Evolutionary conservation across 2,113 vertebrate species (phyloP), one percentile per base, ranked within the genome.

Genomic region (Sebastes fasciatus): DNA sequence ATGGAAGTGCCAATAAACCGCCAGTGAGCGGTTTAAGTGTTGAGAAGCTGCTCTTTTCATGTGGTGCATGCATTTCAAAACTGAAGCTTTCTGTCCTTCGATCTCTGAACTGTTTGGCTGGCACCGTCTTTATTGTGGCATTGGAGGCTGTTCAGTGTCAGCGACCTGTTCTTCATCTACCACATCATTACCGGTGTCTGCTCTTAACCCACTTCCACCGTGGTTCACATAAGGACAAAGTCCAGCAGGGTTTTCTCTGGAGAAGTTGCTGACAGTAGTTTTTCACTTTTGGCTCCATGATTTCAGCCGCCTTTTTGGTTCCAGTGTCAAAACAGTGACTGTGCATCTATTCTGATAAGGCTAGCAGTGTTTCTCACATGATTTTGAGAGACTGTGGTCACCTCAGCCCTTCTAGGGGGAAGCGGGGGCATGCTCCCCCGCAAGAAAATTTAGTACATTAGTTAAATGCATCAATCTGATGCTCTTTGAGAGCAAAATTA

Each of bases 1-100:
- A 69, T 42, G 84, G 86, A 86, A 87, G 79, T 83, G 78, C 77
- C 83, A 83, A 83, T 84, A 91, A 88, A 86, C 74, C 80, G 52
- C 68, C 55, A 79, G 69, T 17, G 61, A 70, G 72, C 0, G 66
- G 23, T 71, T 88, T 23, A 57, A 75, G 54, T 49, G 67, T 79
- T 79, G 74, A 65, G 80, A 79, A 70, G 80, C 83, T 58, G 74
- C 43, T 67, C 76, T 75, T 89, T 80, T 91, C 77, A 88, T 91
- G 91, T 90, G 90, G 90, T 63, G 62, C 0, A 8, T n/a, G 23
- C 57, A 63, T 88, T 89, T 81, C 43, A 63, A 74, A 89, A 77
- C 57, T 58, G 60, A 79, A 84, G 60, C 68, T 77, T 70, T 78
- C 62, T 63, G 87, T 90, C 87, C 89, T 74, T 49, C 13, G 19